Percentiles rank a stretch among this genome's conserved stretches.
phyloP scores from a whole-genome alignment of 2,113 vertebrate genomes.

The Crotalus viridis region DNA sequence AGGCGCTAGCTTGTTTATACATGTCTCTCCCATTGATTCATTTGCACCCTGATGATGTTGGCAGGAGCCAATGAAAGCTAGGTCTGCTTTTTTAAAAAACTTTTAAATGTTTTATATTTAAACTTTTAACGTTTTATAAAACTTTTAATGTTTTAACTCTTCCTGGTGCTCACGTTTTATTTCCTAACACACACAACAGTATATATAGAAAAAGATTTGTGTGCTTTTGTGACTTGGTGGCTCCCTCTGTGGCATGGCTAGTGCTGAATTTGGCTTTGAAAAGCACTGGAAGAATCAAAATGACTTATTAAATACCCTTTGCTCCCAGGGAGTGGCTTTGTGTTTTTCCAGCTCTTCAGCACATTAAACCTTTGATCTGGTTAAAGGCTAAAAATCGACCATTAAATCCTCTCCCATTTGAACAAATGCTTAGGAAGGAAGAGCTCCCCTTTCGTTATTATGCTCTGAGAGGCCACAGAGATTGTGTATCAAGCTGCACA shows the following conservation, averaged over 20 bases:
- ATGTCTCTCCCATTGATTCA: too few relatives aligned
- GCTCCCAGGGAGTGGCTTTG: slow-evolving; percentile 33
- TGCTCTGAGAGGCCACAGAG: neutral
- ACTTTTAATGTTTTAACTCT: too few relatives aligned
- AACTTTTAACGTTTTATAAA: too few relatives aligned
- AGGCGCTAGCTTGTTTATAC: too few relatives aligned
- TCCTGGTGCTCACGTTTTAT: too few relatives aligned
- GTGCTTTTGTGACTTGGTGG: neutral
- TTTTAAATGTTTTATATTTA: too few relatives aligned
- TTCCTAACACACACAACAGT: too few relatives aligned
- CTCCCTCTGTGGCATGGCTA: neutral
- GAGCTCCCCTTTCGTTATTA: neutral
- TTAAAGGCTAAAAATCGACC: slow-evolving; percentile 22
- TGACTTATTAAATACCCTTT: slow-evolving; percentile 49
- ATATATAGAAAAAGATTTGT: neutral
- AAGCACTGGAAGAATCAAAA: neutral
- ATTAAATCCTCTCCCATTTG: neutral
- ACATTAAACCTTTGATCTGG: slow-evolving; percentile 67
- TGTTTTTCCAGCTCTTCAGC: slow-evolving; percentile 64
- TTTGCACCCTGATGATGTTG: too few relatives aligned
- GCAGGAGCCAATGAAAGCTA: too few relatives aligned
- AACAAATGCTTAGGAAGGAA: neutral
- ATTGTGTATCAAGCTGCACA: neutral
- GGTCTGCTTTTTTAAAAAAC: too few relatives aligned
- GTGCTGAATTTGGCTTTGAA: neutral